phyloP scores from a whole-genome alignment of 1,140 invertebrate species.

The Leptonema lineaticorne region DNA sequence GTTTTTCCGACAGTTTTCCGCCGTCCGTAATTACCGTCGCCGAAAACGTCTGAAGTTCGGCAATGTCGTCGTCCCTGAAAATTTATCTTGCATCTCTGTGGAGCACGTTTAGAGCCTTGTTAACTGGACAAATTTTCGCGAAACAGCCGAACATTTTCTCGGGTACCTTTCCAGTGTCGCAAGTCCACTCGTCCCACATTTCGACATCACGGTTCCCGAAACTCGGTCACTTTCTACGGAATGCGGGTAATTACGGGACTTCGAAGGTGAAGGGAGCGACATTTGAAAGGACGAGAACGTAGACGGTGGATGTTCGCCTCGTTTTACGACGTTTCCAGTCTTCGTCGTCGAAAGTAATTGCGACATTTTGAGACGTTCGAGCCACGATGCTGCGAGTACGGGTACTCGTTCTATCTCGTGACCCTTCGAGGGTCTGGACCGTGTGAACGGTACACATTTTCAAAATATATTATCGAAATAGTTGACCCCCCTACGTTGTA shows the following conservation, averaged over 20 bases:
- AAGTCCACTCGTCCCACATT: too few relatives aligned
- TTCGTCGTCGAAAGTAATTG: neutral
- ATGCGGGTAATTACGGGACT: slow-evolving; percentile 8
- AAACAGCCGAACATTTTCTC: too few relatives aligned
- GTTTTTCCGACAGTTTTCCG: too few relatives aligned
- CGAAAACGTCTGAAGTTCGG: too few relatives aligned
- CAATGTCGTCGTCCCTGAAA: neutral
- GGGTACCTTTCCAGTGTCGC: too few relatives aligned
- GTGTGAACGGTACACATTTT: neutral
- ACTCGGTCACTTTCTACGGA: neutral
- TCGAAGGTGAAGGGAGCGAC: neutral
- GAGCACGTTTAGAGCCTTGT: neutral
- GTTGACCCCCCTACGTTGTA: too few relatives aligned
- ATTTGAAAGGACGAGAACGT: too few relatives aligned
- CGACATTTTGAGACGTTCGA: slow-evolving; percentile 7
- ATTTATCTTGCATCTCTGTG: neutral
- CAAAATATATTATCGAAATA: too few relatives aligned
- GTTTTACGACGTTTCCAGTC: neutral
- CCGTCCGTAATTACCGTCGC: too few relatives aligned
- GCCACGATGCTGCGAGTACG: neutral
- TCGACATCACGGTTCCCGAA: too few relatives aligned
- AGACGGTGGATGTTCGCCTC: too few relatives aligned
- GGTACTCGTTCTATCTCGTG: neutral
- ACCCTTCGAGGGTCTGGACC: slow-evolving; percentile 3
- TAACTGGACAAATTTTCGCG: too few relatives aligned